Evolutionary conservation across 2,888 invertebrate species (phyloP), one percentile per base, ranked within the genome.

Genomic region (Galeopsomyia nigrocyanea): DNA sequence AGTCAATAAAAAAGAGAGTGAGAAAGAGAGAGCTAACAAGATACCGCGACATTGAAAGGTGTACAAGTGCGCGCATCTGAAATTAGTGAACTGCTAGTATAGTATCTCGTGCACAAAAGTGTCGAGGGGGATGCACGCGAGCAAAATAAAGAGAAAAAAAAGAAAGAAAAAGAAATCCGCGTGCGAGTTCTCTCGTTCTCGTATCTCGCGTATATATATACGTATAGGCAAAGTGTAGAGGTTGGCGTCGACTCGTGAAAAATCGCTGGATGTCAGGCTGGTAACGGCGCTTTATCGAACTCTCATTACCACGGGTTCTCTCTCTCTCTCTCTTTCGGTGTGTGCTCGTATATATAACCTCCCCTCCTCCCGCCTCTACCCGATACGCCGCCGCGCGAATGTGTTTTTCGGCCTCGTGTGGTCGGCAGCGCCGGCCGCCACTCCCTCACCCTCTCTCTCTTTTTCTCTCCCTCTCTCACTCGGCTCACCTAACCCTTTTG

Each of bases 281-380:
- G 83, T 86, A 84, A 85, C 83, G 79, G 81, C 81, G 84, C 84
- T 86, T 84, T 86, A 86, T 86, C 84, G 86, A 86, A 85, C 86
- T 86, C 85, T 86, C 85, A 86, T 86, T 86, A 86, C 83, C 81
- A 79, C 80, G 78, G 76, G 79, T 17, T 51, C 39, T 55, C 58
- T 50, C 58, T 55, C 17, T 6, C 26, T 51, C 39, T 55, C 58
- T 50, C 58, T 55, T 13, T 6, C 26, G n/a, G 50, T 64, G 64
- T 22, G 22, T 31, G 47, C 51, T 26, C 49, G 39, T 58, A 60
- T 31, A 62, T 51, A 53, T 26, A 16, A 26, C 55, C 55, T 19
- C 19, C 47, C 14, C 47, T 21, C 21, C 51, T 47, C 39, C 26
- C n/a, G n/a, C n/a, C 47, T 6, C 39, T 2, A 5, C 13, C 19